These are phyloP conservation scores for Aporrectodea caliginosa DNA, from an alignment of 1,140 invertebrate species.

Conservation along the genomic window DNA sequence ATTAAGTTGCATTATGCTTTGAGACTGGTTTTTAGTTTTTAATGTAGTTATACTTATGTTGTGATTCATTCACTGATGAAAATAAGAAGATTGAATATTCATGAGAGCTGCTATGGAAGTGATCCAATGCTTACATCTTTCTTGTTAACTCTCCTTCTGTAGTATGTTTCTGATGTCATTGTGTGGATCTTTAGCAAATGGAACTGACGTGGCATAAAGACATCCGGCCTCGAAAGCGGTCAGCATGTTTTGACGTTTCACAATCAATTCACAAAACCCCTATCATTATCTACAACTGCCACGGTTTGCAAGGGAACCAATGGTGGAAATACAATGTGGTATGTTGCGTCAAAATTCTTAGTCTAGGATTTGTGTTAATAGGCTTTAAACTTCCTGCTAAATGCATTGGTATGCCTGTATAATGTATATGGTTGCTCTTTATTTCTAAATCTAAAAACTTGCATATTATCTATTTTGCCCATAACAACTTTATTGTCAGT, in stretches of 20 bases:
- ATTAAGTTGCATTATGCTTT: background rate
- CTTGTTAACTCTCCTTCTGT: background rate
- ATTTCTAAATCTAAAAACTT: background rate
- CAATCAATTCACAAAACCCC: slow-evolving; percentile 68
- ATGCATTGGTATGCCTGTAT: background rate
- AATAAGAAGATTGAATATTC: no score
- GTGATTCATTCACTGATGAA: no score
- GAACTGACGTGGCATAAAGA: slow-evolving; percentile 87
- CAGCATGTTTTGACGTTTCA: slow-evolving; percentile 86
- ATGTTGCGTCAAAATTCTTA: slow-evolving; percentile 41
- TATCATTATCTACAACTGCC: slow-evolving; percentile 69
- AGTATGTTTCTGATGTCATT: background rate
- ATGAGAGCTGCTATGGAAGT: no score
- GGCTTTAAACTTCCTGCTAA: background rate
- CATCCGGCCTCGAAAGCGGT: slow-evolving; percentile 72
- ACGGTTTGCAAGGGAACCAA: slow-evolving; percentile 79
- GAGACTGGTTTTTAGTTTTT: background rate
- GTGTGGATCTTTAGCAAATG: slow-evolving; percentile 54
- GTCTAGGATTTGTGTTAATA: background rate
- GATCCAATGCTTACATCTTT: background rate
- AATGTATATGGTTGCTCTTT: background rate
- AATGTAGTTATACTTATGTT: background rate
- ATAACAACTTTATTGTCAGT: slow-evolving; percentile 1
- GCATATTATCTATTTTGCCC: background rate
- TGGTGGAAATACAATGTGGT: slow-evolving; percentile 82